Base-by-base conservation (phyloP, 2,888 invertebrate genomes). In the Drosophila aldrichi region DNA sequence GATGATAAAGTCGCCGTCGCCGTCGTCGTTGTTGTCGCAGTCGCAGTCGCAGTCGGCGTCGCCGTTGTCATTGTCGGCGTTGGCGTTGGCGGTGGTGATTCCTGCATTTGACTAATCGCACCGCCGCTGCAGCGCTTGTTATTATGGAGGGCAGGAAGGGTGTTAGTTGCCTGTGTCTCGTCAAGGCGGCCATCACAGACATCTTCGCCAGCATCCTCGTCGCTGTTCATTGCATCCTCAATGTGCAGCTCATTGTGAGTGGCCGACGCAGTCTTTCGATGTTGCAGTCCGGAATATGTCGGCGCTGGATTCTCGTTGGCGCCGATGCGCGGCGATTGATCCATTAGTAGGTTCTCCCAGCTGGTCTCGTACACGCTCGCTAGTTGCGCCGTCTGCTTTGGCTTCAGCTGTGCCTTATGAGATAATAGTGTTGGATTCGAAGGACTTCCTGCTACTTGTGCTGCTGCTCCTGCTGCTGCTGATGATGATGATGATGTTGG, bases 361-460 rank as follows among this genome's bases (percentile, higher is more conserved):
- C 94, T 94, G 7, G 93, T 91, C 86, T 94, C 94, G 73, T 93
- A 93, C 9, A 94, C 93, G 78, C 94, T 94, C 25, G 93, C 93
- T 41, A 94, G 84, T 4, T 88, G 88, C 1, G 77, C 82, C 32
- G 77, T 55, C 20, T 93, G 92, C 46, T 93, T 93, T 16, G 92
- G 89, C 73, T 93, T 93, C 38, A 91, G 71, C 55, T 88, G 91
- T 2, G 82, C 60, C 65, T 91, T 91, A 52, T 88, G 82, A 1
- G 79, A 22, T 48, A 78, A n/a, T 34, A 66, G 22, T 8, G 62
- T 29, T 38, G 79, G 20, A 44, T 34, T 56, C n/a, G 48, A 16
- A 3, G 55, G 25, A 20, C 54, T 10, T 18, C 57, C 12, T 1
- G 22, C 48, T 7, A 16, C 29, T 18, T 0, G 3, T 49, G 18